Evolutionary conservation across 2,797 vertebrate species (phyloP).

Genomic region (Pteronotus mesoamericanus): DNA sequence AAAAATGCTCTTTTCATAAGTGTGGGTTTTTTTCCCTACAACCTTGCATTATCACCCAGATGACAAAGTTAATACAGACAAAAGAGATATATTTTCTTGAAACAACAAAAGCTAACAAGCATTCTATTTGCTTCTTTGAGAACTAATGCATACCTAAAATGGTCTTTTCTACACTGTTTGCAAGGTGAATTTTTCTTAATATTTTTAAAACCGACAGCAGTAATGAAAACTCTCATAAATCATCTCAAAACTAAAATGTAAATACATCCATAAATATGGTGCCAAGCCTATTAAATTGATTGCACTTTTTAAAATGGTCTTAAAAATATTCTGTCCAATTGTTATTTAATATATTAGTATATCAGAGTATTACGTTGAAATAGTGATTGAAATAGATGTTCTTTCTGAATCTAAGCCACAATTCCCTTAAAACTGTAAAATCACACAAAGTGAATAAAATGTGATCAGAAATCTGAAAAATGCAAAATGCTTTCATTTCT

Average conservation of each 20-base stretch:
- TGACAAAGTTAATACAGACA: background rate
- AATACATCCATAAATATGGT: background rate
- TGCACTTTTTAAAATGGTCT: background rate
- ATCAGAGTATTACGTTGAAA: background rate
- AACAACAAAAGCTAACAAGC: background rate
- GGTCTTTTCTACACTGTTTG: background rate
- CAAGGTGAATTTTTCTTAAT: background rate
- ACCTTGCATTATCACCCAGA: background rate
- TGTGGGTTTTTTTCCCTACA: conserved; percentile 19
- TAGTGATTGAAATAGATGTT: background rate
- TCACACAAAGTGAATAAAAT: background rate
- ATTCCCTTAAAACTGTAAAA: background rate
- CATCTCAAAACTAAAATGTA: background rate
- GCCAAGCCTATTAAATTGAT: background rate
- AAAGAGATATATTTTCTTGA: background rate
- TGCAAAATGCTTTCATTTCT: background rate
- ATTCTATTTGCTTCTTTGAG: conserved; percentile 7
- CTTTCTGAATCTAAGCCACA: conserved; percentile 7
- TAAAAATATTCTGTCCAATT: background rate
- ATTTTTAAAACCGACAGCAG: conserved; percentile 38
- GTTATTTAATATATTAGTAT: background rate
- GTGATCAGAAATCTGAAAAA: conserved; percentile 29
- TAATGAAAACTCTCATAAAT: conserved; percentile 3
- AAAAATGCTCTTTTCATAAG: conserved; percentile 69
- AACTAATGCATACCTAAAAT: background rate